Evolutionary conservation across 2,113 vertebrate genomes (phyloP).

Genomic region (Speoplatyrhinus poulsoni): DNA sequence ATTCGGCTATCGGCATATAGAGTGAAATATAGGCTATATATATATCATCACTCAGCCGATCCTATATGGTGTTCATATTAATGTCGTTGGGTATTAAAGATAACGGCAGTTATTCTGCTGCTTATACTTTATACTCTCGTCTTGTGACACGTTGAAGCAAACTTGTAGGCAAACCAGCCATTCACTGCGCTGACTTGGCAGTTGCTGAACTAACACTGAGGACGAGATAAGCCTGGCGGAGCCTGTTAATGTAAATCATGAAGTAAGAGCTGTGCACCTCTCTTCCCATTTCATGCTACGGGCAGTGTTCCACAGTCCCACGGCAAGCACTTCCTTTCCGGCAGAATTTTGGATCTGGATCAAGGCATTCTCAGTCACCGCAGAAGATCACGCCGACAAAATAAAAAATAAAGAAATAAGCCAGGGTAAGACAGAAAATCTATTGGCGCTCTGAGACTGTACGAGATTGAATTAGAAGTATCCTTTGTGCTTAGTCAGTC

Average conservation of each 20-base stretch:
- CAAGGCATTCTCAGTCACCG: slow-evolving; percentile 47
- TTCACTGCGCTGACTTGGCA: slow-evolving; percentile 62
- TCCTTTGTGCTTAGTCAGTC: slow-evolving; percentile 72
- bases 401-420: slow-evolving; percentile 32
- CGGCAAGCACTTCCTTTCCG: slow-evolving; percentile 52
- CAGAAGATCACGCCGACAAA: slow-evolving; percentile 48
- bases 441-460: slow-evolving; percentile 48
- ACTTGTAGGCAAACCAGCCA: slow-evolving; percentile 39
- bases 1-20: slow-evolving; percentile 19
- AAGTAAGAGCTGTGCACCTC: slow-evolving; percentile 58
- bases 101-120: slow-evolving; percentile 38
- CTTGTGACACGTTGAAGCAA: slow-evolving; percentile 57
- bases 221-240: slow-evolving; percentile 59
- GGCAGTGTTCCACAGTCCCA: slow-evolving; percentile 44
- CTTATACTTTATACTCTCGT: slow-evolving; percentile 32
- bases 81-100: slow-evolving; percentile 50
- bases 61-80: slow-evolving; percentile 17
- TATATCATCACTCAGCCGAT: slow-evolving; percentile 9
- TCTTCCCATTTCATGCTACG: slow-evolving; percentile 41
- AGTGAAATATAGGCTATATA: background rate
- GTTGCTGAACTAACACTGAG: slow-evolving; percentile 53
- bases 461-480: slow-evolving; percentile 65
- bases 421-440: slow-evolving; percentile 55
- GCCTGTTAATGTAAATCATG: slow-evolving; percentile 61
- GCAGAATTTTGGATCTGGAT: slow-evolving; percentile 49